Conservation (phyloP, 2,888 invertebrate genomes). For the Polymixis flavicincta region DNA sequence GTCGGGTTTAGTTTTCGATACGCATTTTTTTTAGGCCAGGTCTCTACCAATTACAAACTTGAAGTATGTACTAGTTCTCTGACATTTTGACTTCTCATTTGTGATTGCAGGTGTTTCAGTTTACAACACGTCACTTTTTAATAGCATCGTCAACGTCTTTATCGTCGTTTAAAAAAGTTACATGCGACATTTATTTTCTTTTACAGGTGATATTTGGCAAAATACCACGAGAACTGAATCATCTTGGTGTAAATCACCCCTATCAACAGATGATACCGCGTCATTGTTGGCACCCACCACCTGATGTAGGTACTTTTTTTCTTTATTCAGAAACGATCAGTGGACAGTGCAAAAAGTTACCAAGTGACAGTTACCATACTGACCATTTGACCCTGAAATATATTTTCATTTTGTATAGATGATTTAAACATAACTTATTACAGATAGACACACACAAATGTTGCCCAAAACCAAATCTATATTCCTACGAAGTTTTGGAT, state of each 20-base stretch:
- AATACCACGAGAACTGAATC: not conserved
- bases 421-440: not conserved
- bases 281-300: constrained; percentile 40
- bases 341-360: too few species aligned
- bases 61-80: not conserved
- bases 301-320: constrained; percentile 24
- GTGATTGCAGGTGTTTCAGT: not conserved
- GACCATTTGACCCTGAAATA: too few species aligned
- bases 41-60: not conserved
- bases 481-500: constrained; percentile 25
- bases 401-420: too few species aligned
- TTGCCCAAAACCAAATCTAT: constrained; percentile 50
- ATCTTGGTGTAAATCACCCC: constrained; percentile 24
- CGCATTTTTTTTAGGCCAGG: not conserved
- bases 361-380: too few species aligned
- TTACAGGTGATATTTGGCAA: constrained; percentile 17
- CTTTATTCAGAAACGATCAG: too few species aligned
- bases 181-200: not conserved
- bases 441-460: constrained; percentile 41
- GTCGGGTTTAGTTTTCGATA: too few species aligned
- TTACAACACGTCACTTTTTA: not conserved
- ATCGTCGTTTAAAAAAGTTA: too few species aligned
- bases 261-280: constrained; percentile 36
- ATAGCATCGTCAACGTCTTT: not conserved
- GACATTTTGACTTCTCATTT: not conserved